Base-by-base conservation (phyloP, 1,140 invertebrate genomes). In the Ips typographus region DNA sequence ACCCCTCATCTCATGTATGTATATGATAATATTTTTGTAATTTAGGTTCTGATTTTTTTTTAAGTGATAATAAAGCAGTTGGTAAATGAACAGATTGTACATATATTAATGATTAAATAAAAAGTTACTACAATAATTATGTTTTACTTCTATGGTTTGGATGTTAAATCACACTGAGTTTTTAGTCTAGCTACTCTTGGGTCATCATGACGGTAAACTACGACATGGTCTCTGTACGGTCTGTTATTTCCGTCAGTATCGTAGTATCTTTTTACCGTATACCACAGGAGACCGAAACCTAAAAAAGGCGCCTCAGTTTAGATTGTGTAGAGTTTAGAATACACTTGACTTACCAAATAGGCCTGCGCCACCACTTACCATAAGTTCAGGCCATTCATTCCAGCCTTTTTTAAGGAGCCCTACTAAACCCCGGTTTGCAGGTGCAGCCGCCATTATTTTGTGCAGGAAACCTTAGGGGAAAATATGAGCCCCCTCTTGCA, bases 361-460 rank as follows among this genome's bases (percentile, higher is more conserved):
- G 8, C 80, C 85, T 65, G 89, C 74, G 56, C 77, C 73, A 4
- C 81, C 77, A 56, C 83, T 79, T 53, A 78, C 84, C 75, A 88
- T 81, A 36, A 90, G 80, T 76, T 90, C 89, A 22, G 89, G 89
- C 70, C 89, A 88, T 79, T 90, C 87, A 77, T 85, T 82, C 86
- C 86, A 88, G 7, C 82, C 84, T 70, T 79, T 80, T 74, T 84
- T 86, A 47, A 84, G 79, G 4, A 85, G 75, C 4, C 76, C 79
- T 36, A 75, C 70, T n/a, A 67, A 22, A 37, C 67, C 71, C 57
- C 65, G 57, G 58, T 60, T 65, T 56, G 63, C 55, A 6, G 44
- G 52, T n/a, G 71, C 66, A 49, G 65, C 49, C 66, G 58, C 58
- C 36, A 41, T 61, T 53, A 49, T 49, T 22, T 22, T 22, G 22